These are phyloP conservation scores for Cheilosia vernalis DNA, from an alignment of 2,888 invertebrate genomes.

Conservation along the genomic window DNA sequence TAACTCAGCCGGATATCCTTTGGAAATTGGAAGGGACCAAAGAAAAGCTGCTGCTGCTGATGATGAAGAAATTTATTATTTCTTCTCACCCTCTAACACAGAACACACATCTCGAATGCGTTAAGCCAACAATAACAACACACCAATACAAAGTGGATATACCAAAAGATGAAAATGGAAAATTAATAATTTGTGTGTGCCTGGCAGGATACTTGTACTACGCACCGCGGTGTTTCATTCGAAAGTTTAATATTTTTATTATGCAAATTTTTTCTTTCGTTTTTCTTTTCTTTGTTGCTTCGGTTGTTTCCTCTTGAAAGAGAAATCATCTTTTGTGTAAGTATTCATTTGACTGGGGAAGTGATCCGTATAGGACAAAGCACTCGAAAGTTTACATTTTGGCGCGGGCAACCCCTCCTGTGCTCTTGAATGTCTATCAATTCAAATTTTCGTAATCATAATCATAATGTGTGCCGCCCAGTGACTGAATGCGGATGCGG, in stretches of 20 bases:
- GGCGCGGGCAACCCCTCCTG: slow-evolving; percentile 32
- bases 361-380: slow-evolving; percentile 59
- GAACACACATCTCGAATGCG: slow-evolving; percentile 34
- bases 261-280: slow-evolving; percentile 61
- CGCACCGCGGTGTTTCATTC: slow-evolving; percentile 51
- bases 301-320: slow-evolving; percentile 55
- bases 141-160: slow-evolving; percentile 42
- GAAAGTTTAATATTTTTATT: slow-evolving; percentile 75
- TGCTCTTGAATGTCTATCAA: slow-evolving; percentile 71
- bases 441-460: slow-evolving; percentile 69
- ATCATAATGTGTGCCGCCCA: slow-evolving; percentile 72
- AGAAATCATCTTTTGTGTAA: slow-evolving; percentile 63
- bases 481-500: slow-evolving; percentile 52
- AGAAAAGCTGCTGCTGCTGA: slow-evolving; percentile 15
- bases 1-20: slow-evolving; percentile 73
- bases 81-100: background rate
- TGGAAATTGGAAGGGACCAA: slow-evolving; percentile 23
- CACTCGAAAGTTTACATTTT: slow-evolving; percentile 54
- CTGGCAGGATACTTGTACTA: slow-evolving; percentile 62
- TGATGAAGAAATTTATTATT: slow-evolving; percentile 45
- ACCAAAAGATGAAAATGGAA: slow-evolving; percentile 69
- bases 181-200: slow-evolving; percentile 74
- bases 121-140: slow-evolving; percentile 63
- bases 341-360: slow-evolving; percentile 65
- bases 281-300: slow-evolving; percentile 14